Base-by-base conservation (phyloP, 2,888 invertebrate genomes). In the Fissipunctia ypsillon region DNA sequence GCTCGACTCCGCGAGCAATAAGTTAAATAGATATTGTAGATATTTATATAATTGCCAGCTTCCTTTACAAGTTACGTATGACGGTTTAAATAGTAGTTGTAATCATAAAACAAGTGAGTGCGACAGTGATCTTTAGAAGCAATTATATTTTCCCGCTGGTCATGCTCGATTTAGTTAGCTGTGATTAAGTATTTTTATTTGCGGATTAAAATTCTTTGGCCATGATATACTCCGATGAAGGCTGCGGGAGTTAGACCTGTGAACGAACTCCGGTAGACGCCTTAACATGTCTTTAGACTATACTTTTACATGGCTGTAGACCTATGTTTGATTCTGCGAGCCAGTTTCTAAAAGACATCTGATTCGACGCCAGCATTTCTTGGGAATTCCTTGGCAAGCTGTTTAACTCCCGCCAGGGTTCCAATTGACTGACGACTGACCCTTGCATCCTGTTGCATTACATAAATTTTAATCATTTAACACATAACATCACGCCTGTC, bases 41-140 rank as follows among this genome's bases (percentile, higher is more conserved):
- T 78, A 80, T 86, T 73, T 72, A 77, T 75, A 80, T 86, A 85
- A 87, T 87, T 80, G 69, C 41, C 52, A 12, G 73, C 76, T 86
- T 86, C 87, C 87, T 78, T 82, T 78, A 82, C 87, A 84, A 83
- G 73, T 75, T 81, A 80, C 79, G 77, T 76, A 74, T 41, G 79
- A 75, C 70, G 76, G 76, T 83, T 80, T 81, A 76, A 83, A 83
- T 80, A 72, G 57, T 69, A 80, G 70, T 67, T 81, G 80, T 71
- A 75, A 80, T 69, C 54, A 35, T 84, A 69, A 69, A 80, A 80
- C 80, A 75, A 76, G 60, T 38, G 48, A 71, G 14, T 35, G 54
- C 76, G 59, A 84, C 59, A 69, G 69, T 71, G 67, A 28, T 43
- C 52, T 66, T 68, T 69, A 60, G 67, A 61, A 54, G 61, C 66